Evolutionary conservation across 37 sponge, comb jelly and placozoan species (phyloP), one percentile per base, ranked within the genome.

Genomic region (Theonella swinhoei): DNA sequence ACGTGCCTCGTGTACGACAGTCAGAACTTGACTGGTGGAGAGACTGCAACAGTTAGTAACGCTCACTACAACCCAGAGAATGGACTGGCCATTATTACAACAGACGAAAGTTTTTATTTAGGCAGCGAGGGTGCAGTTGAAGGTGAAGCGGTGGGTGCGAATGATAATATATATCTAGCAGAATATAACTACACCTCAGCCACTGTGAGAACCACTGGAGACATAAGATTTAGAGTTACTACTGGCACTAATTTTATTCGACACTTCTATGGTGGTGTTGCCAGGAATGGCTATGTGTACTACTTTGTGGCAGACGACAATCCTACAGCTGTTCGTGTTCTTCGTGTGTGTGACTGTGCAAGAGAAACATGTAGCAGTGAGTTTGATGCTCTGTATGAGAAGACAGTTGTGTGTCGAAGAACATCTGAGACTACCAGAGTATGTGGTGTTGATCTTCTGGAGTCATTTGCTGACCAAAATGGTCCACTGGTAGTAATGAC

Each of bases 371-470:
- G 40, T 29, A 42, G 76, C 32, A 42, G 76, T 58, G 20, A 4
- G 31, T 80, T 80, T 59, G 59, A 26, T 24, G 69, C 69, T 5
- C 31, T 80, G 28, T 68, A 80, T 39, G 69, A 80, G 33, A 2
- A 17, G 26, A 25, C 35, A 29, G 11, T 80, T 1, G 54, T 5
- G 24, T 80, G 80, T 40, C 34, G 47, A 1, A 42, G 47, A 2
- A 14, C 54, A 47, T 17, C 54, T 47, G 11, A 47, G 14, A 47
- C 7, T 14, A 47, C 54, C 30, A 72, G 31, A 32, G 38, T 63
- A 36, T 74, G 83, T 82, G 83, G 83, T 17, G 41, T 62, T 0
- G 59, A 71, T n/a, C n/a, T 82, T 28, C 30, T 82, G 64, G 83
- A 82, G 0, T 36, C 25, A 2, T 82, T 82, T 82, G 74, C 39